A percentile compares a stretch with the other conserved stretches of the same genome.
Evolutionary conservation across 2,113 vertebrate genomes (phyloP).

Genomic region (Oryzias javanicus): DNA sequence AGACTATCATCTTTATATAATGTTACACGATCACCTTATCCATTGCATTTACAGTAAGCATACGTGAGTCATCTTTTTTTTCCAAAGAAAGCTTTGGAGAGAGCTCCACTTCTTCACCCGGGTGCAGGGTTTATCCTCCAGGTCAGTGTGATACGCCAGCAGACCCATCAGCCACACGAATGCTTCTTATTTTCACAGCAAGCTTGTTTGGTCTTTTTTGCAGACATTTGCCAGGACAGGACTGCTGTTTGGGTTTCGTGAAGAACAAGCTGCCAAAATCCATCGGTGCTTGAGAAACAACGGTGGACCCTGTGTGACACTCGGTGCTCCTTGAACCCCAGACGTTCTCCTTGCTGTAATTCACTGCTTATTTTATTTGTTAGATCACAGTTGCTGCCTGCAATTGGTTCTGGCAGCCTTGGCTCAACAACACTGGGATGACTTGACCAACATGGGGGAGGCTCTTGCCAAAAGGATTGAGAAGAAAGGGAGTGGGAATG

Average conservation of each 20-base stretch:
- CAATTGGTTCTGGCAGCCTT: slow-evolving; percentile 75
- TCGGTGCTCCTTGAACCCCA: slow-evolving; percentile 62
- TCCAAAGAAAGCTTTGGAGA: too few relatives aligned
- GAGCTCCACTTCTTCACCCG: slow-evolving; percentile 51
- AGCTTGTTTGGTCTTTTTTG: slow-evolving; percentile 62
- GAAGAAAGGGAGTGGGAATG: slow-evolving; percentile 63
- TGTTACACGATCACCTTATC: slow-evolving; percentile 50
- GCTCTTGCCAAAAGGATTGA: slow-evolving; percentile 63
- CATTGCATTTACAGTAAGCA: slow-evolving; percentile 40
- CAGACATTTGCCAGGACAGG: slow-evolving; percentile 61
- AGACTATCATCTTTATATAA: slow-evolving; percentile 51
- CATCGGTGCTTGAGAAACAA: slow-evolving; percentile 72
- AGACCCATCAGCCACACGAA: slow-evolving; percentile 68
- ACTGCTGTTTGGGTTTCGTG: slow-evolving; percentile 50
- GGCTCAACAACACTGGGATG: slow-evolving; percentile 59
- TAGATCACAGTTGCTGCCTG: slow-evolving; percentile 65
- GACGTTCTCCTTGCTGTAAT: slow-evolving; percentile 65
- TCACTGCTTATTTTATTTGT: slow-evolving; percentile 70
- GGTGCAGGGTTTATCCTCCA: slow-evolving; percentile 57
- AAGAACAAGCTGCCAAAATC: slow-evolving; percentile 72
- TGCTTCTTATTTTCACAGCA: slow-evolving; percentile 72
- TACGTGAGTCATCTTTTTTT: slow-evolving; percentile 55
- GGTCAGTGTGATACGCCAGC: slow-evolving; percentile 48
- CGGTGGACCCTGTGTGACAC: slow-evolving; percentile 75
- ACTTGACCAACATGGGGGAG: slow-evolving; percentile 71